Evolutionary conservation across 1,140 invertebrate species (phyloP).

Genomic region (Adoxophyes honmai): DNA sequence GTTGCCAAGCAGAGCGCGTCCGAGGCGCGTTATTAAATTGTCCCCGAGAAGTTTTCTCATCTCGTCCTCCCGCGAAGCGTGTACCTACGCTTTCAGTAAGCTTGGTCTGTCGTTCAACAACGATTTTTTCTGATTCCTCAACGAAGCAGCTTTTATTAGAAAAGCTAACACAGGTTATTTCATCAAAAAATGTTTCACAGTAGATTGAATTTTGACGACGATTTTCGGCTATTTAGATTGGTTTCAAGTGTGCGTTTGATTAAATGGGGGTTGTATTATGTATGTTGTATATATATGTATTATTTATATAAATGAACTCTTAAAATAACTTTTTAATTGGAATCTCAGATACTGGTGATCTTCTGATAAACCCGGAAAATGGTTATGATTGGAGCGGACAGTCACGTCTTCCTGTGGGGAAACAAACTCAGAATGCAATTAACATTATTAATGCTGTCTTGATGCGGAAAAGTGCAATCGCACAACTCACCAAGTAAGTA

Average conservation of each 20-base stretch:
- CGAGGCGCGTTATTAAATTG: constrained; percentile 61
- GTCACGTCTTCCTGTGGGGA: constrained; percentile 36
- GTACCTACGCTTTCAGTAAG: constrained; percentile 36
- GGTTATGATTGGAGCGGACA: constrained; percentile 64
- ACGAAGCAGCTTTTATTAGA: not conserved
- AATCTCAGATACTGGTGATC: constrained; percentile 65
- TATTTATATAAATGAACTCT: too few species aligned
- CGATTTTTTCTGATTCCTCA: constrained; percentile 37
- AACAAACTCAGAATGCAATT: constrained; percentile 77
- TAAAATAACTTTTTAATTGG: not conserved
- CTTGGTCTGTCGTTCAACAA: constrained; percentile 30
- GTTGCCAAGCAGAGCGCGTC: constrained; percentile 39
- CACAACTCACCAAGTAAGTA: constrained; percentile 71
- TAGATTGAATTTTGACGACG: too few species aligned
- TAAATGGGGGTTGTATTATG: too few species aligned
- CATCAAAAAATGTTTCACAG: too few species aligned
- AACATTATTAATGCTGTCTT: constrained; percentile 87
- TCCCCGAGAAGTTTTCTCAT: constrained; percentile 62
- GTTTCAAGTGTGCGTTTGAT: too few species aligned
- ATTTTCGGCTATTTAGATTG: too few species aligned
- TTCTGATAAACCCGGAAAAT: constrained; percentile 60
- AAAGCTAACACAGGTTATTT: constrained; percentile 4
- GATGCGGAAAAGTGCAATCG: constrained; percentile 85
- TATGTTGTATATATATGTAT: too few species aligned
- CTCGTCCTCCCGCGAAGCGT: constrained; percentile 33